Conservation (phyloP, 2,113 vertebrate species). For the Peromyscus leucopus region DNA sequence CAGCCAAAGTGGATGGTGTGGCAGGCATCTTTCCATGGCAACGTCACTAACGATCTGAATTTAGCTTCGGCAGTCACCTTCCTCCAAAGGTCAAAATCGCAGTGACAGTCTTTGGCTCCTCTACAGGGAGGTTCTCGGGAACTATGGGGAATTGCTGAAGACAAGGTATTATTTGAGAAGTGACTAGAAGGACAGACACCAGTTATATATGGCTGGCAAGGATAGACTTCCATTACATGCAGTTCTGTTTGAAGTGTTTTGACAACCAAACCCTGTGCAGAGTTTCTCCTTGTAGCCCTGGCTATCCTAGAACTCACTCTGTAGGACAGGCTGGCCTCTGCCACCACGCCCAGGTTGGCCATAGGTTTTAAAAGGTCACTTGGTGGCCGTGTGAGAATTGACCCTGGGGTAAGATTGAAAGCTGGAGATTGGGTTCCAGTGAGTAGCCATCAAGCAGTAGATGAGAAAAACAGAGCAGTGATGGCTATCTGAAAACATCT, state of each 20-base stretch:
- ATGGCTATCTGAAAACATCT: accelerated
- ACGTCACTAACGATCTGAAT: neutral
- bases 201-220: accelerated
- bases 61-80: neutral
- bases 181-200: neutral
- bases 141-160: neutral
- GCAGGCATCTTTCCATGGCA: neutral
- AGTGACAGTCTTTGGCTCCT: neutral
- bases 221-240: neutral
- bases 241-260: neutral
- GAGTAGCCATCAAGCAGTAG: neutral
- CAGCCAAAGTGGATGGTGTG: neutral
- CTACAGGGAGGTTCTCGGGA: neutral
- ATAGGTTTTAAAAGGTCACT: too few species aligned
- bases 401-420: too few species aligned
- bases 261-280: neutral
- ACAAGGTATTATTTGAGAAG: neutral
- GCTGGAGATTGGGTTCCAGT: neutral
- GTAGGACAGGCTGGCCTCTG: neutral
- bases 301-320: neutral
- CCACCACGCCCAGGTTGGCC: neutral
- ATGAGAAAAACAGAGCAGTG: accelerated
- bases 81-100: neutral
- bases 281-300: neutral
- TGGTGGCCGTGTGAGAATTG: neutral